phyloP scores from a whole-genome alignment of 2,797 vertebrate genomes.

The Lophotriccus pileatus region DNA sequence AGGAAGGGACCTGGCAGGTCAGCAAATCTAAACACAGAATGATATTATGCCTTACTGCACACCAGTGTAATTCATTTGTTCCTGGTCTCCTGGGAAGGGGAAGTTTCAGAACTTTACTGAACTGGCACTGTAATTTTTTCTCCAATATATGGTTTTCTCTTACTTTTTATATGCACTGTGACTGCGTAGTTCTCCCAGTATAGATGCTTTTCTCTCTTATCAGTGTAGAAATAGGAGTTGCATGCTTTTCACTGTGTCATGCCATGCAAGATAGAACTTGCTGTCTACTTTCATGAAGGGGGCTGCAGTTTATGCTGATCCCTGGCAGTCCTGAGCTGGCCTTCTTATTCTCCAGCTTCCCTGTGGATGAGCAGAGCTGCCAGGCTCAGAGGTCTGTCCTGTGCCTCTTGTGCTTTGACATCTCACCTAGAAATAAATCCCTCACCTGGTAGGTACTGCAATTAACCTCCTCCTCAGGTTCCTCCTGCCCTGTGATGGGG shows the following conservation, averaged over 20 bases:
- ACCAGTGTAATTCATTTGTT: not conserved
- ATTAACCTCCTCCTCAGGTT: not conserved
- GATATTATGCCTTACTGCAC: constrained; percentile 19
- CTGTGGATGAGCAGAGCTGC: not conserved
- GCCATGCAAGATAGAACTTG: constrained; percentile 10
- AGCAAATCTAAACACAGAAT: constrained; percentile 14
- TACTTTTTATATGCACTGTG: not conserved
- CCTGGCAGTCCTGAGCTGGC: not conserved
- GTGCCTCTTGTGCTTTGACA: not conserved
- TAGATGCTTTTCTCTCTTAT: not conserved
- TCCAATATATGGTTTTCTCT: not conserved
- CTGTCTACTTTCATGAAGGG: not conserved
- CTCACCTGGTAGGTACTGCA: not conserved
- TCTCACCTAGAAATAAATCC: not conserved
- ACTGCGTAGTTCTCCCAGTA: not conserved
- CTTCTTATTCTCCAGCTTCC: not conserved
- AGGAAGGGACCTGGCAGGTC: constrained; percentile 35
- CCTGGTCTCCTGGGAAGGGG: not conserved
- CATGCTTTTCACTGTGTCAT: not conserved
- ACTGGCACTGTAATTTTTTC: not conserved
- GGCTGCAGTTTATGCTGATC: not conserved
- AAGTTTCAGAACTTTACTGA: not conserved
- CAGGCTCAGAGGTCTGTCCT: not conserved
- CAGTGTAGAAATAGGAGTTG: not conserved
- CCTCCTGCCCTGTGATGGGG: not conserved